Percentiles rank a stretch among this genome's conserved stretches.
phyloP scores from a whole-genome alignment of 2,113 vertebrate genomes.

The Melanostigma gelatinosum region DNA sequence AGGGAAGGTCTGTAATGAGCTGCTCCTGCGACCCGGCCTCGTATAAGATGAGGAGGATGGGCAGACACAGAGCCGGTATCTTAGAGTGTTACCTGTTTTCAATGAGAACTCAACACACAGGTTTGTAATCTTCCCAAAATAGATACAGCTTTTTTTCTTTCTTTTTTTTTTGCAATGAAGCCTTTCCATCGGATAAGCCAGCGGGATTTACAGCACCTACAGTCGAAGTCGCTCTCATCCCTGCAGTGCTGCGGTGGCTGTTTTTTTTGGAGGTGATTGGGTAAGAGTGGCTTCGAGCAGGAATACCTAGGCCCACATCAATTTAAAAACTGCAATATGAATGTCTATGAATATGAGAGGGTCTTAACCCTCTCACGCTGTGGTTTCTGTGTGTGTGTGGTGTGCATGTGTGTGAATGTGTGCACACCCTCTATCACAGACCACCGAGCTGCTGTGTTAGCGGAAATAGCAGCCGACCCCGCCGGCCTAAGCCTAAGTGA shows the following conservation, averaged over 20 bases:
- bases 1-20: too few species aligned
- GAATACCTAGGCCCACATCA: conserved; percentile 42
- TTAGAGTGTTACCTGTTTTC: neutral
- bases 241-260: conserved; percentile 43
- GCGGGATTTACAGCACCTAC: conserved; percentile 15
- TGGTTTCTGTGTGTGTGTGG: neutral
- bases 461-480: conserved; percentile 61
- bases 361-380: conserved; percentile 27
- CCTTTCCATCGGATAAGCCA: conserved; percentile 7
- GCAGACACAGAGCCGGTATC: neutral
- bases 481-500: conserved; percentile 69
- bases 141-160: neutral
- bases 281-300: conserved; percentile 7
- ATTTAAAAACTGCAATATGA: conserved; percentile 55
- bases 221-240: conserved; percentile 44
- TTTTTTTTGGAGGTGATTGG: conserved; percentile 43
- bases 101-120: neutral
- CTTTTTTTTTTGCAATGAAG: conserved; percentile 6
- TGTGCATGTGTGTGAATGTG: conserved; percentile 15
- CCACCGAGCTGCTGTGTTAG: conserved; percentile 63
- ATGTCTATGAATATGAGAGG: too few species aligned
- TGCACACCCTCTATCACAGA: conserved; percentile 23
- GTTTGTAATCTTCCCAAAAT: conserved; percentile 6
- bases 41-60: too few species aligned
- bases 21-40: too few species aligned